Evolutionary conservation across 2,113 vertebrate species (phyloP), one percentile per base, ranked within the genome.

Genomic region (Passer domesticus): DNA sequence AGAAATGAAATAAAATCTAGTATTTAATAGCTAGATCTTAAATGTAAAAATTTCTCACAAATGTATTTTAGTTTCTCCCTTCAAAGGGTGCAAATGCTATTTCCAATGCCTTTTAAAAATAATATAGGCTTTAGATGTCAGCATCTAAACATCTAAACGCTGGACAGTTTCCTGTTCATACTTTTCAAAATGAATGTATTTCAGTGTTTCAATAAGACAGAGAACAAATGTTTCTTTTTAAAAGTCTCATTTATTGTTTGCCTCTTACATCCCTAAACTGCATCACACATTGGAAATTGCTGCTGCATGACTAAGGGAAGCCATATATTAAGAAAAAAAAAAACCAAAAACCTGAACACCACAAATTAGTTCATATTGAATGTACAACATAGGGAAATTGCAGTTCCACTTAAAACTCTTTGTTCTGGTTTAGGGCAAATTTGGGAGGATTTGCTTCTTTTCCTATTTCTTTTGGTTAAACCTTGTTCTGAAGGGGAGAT

Each of bases 241-340:
- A 59, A 97, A 94, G 87, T 93, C 78, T 95, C 39, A 78, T 97
- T 96, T 96, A 96, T 96, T 96, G 82, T 95, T 96, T 52, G 90
- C 90, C 92, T 96, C 60, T 68, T 88, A n/a, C 47, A 55, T 70
- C 94, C 90, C 94, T 92, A 88, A 82, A 77, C 88, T 63, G 88
- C 41, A 41, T 44, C 68, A 88, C 47, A 94, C 70, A 87, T 4
- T 59, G 62, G 89, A 87, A 92, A 90, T 23, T 43, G 78, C 84
- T 90, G 90, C 63, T 91, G 81, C 67, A 74, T 58, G 11, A 92
- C 68, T 35, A 90, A 55, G 39, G 72, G 64, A 92, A 92, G 47
- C 68, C 33, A 33, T 25, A 7, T 43, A 43, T 31, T 10, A 14
- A 74, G 35, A n/a, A 58, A 62, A 60, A 55, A 63, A 64, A 60